Percentiles rank a stretch among this genome's conserved stretches.
phyloP scores from a whole-genome alignment of 1,140 invertebrate species.

The Leptinotarsa texana region DNA sequence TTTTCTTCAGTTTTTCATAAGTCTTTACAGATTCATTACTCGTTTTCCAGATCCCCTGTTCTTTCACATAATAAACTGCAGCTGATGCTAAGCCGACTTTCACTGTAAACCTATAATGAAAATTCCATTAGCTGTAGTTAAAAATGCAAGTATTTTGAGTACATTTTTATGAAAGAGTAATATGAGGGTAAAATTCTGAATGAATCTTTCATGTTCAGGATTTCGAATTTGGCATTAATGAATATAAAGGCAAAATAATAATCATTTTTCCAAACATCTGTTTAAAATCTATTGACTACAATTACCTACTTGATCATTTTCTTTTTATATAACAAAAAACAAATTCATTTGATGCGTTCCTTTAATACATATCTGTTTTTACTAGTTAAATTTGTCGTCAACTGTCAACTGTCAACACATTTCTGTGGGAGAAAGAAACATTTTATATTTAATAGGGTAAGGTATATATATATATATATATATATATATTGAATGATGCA shows the following conservation, averaged over 20 bases:
- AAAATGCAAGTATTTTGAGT: background rate
- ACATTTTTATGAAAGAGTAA: background rate
- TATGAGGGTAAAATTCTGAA: background rate
- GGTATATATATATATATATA: no score
- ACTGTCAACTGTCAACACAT: no score
- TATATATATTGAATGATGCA: no score
- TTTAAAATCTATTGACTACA: conserved; percentile 7
- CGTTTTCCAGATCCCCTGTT: conserved; percentile 63
- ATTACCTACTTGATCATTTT: conserved; percentile 25
- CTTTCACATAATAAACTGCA: conserved; percentile 60
- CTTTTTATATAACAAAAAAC: no score
- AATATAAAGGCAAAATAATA: background rate
- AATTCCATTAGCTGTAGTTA: background rate
- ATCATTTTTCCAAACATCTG: background rate
- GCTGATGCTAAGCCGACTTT: conserved; percentile 59
- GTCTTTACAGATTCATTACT: conserved; percentile 59
- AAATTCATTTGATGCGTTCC: no score
- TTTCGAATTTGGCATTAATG: background rate
- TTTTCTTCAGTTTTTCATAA: conserved; percentile 57
- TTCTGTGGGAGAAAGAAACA: no score
- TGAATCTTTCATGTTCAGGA: background rate
- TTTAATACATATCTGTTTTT: no score
- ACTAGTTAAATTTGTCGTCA: no score
- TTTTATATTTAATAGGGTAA: no score
- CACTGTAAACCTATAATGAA: conserved; percentile 57